A percentile compares a stretch with the other conserved stretches of the same genome.
Conservation (phyloP, 2,888 invertebrate species). For the Sussaba pulchella region DNA sequence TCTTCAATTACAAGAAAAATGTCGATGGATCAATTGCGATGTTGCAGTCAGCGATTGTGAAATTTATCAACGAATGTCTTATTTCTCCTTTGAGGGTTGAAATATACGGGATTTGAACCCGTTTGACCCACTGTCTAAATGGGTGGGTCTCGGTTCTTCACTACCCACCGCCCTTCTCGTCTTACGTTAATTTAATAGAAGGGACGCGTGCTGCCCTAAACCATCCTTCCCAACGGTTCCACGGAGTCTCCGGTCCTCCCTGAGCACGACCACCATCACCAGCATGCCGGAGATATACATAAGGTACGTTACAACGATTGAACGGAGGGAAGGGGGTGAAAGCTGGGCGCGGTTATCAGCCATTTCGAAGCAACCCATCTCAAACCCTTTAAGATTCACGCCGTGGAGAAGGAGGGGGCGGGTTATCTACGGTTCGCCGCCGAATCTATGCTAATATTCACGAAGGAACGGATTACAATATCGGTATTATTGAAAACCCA, state of each 20-base stretch:
- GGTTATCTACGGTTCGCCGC: constrained; percentile 75
- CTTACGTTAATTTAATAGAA: constrained; percentile 82
- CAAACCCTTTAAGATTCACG: constrained; percentile 77
- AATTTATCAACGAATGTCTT: background rate
- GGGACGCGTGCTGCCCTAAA: constrained; percentile 80
- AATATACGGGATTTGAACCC: constrained; percentile 70
- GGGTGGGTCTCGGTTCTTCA: constrained; percentile 65
- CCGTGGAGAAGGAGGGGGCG: no score
- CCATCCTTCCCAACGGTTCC: constrained; percentile 71
- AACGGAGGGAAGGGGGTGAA: no score
- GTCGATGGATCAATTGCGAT: background rate
- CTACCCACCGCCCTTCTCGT: constrained; percentile 74
- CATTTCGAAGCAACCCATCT: constrained; percentile 66
- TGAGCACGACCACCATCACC: constrained; percentile 30
- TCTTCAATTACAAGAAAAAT: background rate
- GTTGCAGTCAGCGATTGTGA: background rate
- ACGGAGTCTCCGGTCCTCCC: constrained; percentile 21
- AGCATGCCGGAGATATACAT: constrained; percentile 72
- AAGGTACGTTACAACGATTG: constrained; percentile 78
- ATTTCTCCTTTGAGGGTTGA: constrained; percentile 10
- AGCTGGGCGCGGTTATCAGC: constrained; percentile 77
- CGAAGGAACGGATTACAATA: constrained; percentile 71
- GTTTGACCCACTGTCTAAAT: constrained; percentile 76
- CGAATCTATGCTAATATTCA: constrained; percentile 80
- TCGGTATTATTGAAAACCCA: constrained; percentile 73